phyloP scores from a whole-genome alignment of 2,113 vertebrate genomes.

The Otocyon megalotis region DNA sequence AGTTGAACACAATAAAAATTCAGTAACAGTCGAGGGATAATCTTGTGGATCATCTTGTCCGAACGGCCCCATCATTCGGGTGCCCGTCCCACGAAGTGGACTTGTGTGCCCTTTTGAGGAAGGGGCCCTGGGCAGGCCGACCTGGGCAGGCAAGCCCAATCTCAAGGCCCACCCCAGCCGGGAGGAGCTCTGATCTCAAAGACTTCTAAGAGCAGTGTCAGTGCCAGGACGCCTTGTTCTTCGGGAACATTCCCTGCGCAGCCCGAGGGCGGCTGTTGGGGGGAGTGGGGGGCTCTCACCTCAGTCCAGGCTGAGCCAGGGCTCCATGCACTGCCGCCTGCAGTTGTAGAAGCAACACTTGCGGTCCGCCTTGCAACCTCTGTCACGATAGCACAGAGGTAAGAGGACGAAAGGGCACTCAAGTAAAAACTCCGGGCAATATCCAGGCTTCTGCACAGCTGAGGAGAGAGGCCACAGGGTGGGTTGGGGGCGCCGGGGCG shows the following conservation, averaged over 20 bases:
- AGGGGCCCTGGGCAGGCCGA: no score
- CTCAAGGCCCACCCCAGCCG: background rate
- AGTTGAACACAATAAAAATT: background rate
- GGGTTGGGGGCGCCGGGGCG: background rate
- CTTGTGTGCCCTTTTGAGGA: background rate
- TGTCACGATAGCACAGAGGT: background rate
- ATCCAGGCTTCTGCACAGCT: background rate
- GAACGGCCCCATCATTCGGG: background rate
- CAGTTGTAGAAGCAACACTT: conserved; percentile 75
- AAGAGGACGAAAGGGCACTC: background rate
- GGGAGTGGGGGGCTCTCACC: background rate
- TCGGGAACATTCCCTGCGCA: background rate
- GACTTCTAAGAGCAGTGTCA: background rate
- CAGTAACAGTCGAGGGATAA: background rate
- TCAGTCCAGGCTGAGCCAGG: fast-evolving
- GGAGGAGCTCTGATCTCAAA: background rate
- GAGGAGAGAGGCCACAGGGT: background rate
- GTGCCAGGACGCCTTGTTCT: background rate
- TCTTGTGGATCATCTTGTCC: background rate
- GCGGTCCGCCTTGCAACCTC: background rate
- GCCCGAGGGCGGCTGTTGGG: fast-evolving
- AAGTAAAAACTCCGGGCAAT: background rate
- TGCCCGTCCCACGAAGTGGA: background rate
- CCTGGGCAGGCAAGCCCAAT: background rate
- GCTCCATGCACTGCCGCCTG: background rate